Conservation (phyloP, 2,113 vertebrate species). For the Eclectus roratus region DNA sequence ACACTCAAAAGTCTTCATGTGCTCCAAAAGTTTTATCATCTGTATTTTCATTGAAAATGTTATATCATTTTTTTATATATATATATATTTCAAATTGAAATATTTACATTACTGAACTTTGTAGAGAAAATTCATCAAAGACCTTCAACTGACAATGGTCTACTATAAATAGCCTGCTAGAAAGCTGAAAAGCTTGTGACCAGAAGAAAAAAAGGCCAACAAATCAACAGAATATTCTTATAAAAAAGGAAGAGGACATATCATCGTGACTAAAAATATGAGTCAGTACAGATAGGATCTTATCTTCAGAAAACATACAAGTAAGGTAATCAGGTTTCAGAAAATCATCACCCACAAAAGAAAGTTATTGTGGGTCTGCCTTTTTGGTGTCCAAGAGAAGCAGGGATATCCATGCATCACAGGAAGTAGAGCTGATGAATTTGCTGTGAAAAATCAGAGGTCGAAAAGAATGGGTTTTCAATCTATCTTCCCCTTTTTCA, state of each 20-base stretch:
- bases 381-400: neutral
- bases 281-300: neutral
- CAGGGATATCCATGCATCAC: neutral
- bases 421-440: neutral
- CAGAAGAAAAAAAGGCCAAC: neutral
- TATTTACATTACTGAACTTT: neutral
- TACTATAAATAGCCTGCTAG: neutral
- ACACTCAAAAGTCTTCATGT: neutral
- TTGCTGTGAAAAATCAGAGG: neutral
- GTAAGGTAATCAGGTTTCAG: neutral
- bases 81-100: neutral
- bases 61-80: neutral
- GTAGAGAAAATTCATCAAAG: neutral
- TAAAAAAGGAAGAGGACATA: neutral
- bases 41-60: neutral
- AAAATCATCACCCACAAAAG: neutral
- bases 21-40: neutral
- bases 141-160: neutral
- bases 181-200: neutral
- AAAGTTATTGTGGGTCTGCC: neutral
- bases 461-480: neutral
- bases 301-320: constrained; percentile 10
- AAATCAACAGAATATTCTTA: neutral
- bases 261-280: neutral
- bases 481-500: neutral